Conservation (phyloP, 1,140 invertebrate genomes). For the Mycetomoellerius zeteki region DNA sequence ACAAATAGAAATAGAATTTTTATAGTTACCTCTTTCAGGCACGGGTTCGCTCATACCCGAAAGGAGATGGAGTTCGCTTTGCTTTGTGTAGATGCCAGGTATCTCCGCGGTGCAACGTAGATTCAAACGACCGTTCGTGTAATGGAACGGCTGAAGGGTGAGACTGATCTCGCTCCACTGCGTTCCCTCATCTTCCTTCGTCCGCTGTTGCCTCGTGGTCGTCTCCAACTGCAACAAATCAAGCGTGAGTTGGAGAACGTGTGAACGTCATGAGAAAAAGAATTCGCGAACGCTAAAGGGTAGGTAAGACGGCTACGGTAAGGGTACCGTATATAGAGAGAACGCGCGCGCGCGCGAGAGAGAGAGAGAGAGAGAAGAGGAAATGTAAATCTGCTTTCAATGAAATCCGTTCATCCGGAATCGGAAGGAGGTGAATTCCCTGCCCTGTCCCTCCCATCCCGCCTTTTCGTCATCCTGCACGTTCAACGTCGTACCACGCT, state of each 20-base stretch:
- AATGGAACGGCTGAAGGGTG: slow-evolving; percentile 80
- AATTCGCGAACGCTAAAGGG: not conserved
- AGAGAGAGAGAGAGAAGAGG: slow-evolving; percentile 34
- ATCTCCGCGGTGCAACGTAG: slow-evolving; percentile 83
- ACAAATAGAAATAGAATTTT: slow-evolving; percentile 3
- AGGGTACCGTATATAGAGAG: not conserved
- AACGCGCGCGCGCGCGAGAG: too few species aligned
- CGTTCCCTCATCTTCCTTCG: slow-evolving; percentile 68
- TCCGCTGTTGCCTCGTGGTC: slow-evolving; percentile 63
- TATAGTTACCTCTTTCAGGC: slow-evolving; percentile 82
- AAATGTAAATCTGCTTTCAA: slow-evolving; percentile 81
- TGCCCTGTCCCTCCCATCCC: slow-evolving; percentile 15
- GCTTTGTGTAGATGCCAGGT: slow-evolving; percentile 77
- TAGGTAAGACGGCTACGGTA: not conserved
- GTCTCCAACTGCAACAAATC: slow-evolving; percentile 71
- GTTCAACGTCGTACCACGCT: slow-evolving; percentile 57
- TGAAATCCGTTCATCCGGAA: slow-evolving; percentile 79
- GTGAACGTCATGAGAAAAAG: slow-evolving; percentile 30
- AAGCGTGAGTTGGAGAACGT: slow-evolving; percentile 53
- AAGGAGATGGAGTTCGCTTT: slow-evolving; percentile 80
- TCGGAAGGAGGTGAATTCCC: slow-evolving; percentile 65
- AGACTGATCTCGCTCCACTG: slow-evolving; percentile 80
- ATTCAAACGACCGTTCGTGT: slow-evolving; percentile 81
- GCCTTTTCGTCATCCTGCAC: slow-evolving; percentile 50
- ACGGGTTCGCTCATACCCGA: slow-evolving; percentile 80